Conservation (phyloP, 1,140 invertebrate genomes). For the Parasteatoda tepidariorum region DNA sequence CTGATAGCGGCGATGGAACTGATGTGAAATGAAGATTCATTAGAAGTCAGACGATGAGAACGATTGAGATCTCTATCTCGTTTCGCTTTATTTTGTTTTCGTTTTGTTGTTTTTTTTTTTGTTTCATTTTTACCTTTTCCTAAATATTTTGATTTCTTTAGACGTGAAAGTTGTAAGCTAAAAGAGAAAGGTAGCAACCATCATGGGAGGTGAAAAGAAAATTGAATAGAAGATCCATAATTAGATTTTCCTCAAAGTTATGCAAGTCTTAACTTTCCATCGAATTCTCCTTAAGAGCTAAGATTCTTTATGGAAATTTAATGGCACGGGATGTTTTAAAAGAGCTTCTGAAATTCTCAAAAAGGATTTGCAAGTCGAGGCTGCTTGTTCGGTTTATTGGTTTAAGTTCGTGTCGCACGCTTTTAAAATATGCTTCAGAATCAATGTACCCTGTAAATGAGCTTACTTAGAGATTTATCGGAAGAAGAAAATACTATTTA, state of each 20-base stretch:
- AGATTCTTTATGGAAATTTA: not conserved
- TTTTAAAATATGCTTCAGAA: not conserved
- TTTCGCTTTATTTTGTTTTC: too few relatives aligned
- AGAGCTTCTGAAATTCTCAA: not conserved
- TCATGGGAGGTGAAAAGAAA: not conserved
- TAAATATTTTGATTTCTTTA: not conserved
- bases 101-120: not conserved
- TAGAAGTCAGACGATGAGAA: not conserved
- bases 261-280: not conserved
- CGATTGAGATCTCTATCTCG: not conserved
- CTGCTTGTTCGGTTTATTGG: slow-evolving; percentile 1
- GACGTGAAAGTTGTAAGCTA: not conserved
- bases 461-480: not conserved
- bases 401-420: not conserved
- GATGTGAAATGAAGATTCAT: slow-evolving; percentile 8
- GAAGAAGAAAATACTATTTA: not conserved
- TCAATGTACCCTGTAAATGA: not conserved
- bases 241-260: slow-evolving; percentile 6
- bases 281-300: not conserved
- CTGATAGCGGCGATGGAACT: not conserved
- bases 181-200: too few relatives aligned
- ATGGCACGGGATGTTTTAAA: not conserved
- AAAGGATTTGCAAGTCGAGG: slow-evolving; percentile 1
- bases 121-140: not conserved
- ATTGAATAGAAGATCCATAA: slow-evolving; percentile 1